Base-by-base conservation (phyloP, 2,113 vertebrate species). In the Dascyllus trimaculatus region DNA sequence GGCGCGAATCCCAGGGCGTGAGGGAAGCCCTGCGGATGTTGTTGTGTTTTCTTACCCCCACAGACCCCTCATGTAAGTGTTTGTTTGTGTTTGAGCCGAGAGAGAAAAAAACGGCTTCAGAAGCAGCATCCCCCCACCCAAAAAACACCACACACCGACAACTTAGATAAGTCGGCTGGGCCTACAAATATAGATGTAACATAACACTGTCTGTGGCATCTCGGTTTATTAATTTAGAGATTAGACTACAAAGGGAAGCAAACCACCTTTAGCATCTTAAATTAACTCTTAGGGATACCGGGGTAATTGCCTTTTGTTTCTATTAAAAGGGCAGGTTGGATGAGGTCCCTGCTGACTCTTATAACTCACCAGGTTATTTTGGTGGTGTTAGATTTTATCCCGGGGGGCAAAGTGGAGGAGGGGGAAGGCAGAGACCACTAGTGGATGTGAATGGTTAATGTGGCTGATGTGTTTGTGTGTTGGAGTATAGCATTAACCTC, bases 361-460 rank as follows among this genome's bases (percentile, higher is more conserved):
- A 88, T 90, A 91, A 86, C 87, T 80, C 78, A 59, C 68, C 57
- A 25, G 83, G 85, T 89, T 94, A 92, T 93, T 93, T 93, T 86
- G 38, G 84, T 84, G 86, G 89, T 89, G 90, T 88, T 78, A 88
- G 86, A 91, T 90, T 91, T 88, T 86, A 89, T 88, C 52, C 85
- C 11, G 62, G 64, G 66, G 75, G 80, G 69, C 56, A 73, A 65
- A 26, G 45, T 21, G 7, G 19, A 18, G n/a, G n/a, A 18, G 26
- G 51, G 68, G 73, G 59, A 67, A 67, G 75, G 52, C 13, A 73
- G 22, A 71, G 81, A 62, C 78, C 68, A 52, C 65, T 60, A 48
- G 86, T 80, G 76, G 85, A 93, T 92, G 78, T 91, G 89, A 94
- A 91, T 87, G 81, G 91, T 93, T 92, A 90, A 92, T 77, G 76